Conservation (phyloP, 2,113 vertebrate genomes). For the Lamprotornis superbus region DNA sequence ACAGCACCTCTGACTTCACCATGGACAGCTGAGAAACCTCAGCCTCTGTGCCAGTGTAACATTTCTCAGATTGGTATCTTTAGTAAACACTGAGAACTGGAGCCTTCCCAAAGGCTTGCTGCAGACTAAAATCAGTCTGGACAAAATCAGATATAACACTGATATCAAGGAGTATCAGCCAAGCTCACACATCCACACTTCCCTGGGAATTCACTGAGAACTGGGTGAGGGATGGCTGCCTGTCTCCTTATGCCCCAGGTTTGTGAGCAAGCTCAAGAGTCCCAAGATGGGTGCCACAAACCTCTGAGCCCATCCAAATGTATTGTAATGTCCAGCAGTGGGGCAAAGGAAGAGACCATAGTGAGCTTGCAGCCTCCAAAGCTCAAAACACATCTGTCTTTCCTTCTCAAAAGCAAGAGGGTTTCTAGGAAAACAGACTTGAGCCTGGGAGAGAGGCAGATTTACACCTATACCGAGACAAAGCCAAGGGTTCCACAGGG, state of each 20-base stretch:
- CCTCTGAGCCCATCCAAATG: rapidly evolving
- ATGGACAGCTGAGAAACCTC: neutral
- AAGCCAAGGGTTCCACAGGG: neutral
- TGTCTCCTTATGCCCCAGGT: neutral
- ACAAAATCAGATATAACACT: neutral
- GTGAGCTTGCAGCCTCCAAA: neutral
- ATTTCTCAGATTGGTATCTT: neutral
- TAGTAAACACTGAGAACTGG: neutral
- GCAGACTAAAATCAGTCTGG: neutral
- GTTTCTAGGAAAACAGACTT: neutral
- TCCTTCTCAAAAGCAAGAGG: neutral
- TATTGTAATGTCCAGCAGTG: neutral
- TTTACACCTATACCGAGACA: rapidly evolving
- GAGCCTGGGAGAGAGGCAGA: neutral
- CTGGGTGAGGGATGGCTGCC: neutral
- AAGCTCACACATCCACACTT: neutral
- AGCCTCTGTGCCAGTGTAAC: rapidly evolving
- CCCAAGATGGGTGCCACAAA: neutral
- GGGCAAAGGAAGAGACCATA: neutral
- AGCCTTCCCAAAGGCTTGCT: neutral
- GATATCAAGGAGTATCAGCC: neutral
- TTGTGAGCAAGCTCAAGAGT: neutral
- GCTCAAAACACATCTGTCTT: neutral
- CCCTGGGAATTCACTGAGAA: neutral
- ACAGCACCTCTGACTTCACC: neutral